Conservation (phyloP, 2,888 invertebrate species). For the Balanococcus diminutus region DNA sequence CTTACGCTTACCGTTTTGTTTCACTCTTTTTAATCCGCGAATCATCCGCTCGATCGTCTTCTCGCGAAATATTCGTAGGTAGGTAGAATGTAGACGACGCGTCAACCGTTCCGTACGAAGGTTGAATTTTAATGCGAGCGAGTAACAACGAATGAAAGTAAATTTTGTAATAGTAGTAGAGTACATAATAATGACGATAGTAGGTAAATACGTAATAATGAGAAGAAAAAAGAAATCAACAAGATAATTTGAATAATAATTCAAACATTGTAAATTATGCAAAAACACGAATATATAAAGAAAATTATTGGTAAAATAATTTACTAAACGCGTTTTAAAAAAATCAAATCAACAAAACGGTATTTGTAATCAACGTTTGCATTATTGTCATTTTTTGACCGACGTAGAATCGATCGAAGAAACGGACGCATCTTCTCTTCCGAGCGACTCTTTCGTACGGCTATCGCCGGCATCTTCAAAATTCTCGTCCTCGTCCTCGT, state of each 20-base stretch:
- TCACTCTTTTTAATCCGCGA: neutral
- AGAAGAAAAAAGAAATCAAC: slow-evolving; percentile 16
- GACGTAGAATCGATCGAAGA: neutral
- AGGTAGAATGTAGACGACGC: too few relatives aligned
- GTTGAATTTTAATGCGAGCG: too few relatives aligned
- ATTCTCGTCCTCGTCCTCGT: slow-evolving; percentile 9
- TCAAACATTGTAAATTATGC: neutral
- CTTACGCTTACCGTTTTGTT: too few relatives aligned
- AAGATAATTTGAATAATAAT: slow-evolving; percentile 1
- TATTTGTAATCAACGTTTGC: neutral
- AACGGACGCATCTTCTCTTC: neutral
- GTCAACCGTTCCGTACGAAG: too few relatives aligned
- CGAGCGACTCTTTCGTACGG: neutral
- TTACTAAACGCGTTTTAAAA: neutral
- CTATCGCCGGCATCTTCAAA: slow-evolving; percentile 15
- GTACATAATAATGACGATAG: neutral
- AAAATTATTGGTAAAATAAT: slow-evolving; percentile 28
- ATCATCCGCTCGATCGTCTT: neutral
- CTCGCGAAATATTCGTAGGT: neutral
- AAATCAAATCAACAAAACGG: neutral
- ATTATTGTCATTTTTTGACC: neutral
- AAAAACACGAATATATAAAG: slow-evolving; percentile 29
- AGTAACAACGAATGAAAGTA: neutral
- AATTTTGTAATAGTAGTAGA: neutral
- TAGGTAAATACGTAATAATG: too few relatives aligned